Evolutionary conservation across 2,113 vertebrate species (phyloP), one percentile per base, ranked within the genome.

Genomic region (Oreochromis niloticus): DNA sequence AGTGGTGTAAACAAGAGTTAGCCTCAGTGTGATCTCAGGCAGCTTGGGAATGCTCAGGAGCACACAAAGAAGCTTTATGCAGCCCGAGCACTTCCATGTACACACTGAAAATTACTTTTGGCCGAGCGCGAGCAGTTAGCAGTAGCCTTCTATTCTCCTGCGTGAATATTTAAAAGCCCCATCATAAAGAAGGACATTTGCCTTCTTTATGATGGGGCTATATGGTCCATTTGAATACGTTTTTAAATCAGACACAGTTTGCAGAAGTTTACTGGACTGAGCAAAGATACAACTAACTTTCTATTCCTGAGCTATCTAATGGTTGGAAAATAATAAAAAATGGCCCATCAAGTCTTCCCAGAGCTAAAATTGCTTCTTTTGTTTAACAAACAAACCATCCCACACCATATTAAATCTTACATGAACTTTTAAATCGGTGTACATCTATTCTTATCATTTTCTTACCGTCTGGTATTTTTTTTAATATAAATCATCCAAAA

Each of bases 1-100:
- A 89, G 89, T n/a, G 84, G 63, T 87, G 86, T 87, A 89, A 92
- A 88, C 87, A 86, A 52, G 50, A 88, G 73, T 84, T 78, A 75
- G 78, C 54, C 82, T 89, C 81, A 46, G 82, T 68, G 88, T 91
- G 94, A 94, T 93, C 90, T 90, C 87, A 50, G 87, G 84, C 89
- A 85, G 88, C 91, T 83, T 81, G 84, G 91, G 86, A 93, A 92
- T 75, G 54, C 84, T 90, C 87, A 73, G 83, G 75, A 85, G 27
- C 30, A 88, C 85, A 95, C 92, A 95, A 94, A 94, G 93, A 79
- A 83, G 59, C 94, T 93, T 94, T 95, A 93, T 94, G 87, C 91
- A 14, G 87, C 73, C 41, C 3, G 3, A 71, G 30, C 17, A 19
- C 89, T 73, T 85, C 86, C 75, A 81, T 87, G 80, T 71, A 83